Evolutionary conservation across 2,113 vertebrate genomes (phyloP).

Genomic region (Columba livia): DNA sequence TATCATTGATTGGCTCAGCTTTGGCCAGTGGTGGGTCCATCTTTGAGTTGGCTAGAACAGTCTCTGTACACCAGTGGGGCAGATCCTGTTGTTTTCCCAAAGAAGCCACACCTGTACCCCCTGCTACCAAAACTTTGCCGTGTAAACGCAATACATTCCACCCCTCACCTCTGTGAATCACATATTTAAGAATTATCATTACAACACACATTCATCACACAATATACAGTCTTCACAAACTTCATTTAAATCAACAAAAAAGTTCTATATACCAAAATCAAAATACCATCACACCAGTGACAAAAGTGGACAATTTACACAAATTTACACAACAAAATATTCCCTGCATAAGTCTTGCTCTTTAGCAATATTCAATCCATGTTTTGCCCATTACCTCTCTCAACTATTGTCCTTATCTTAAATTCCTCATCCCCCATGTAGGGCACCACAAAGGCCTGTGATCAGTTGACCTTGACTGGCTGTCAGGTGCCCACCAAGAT

Average conservation of each 20-base stretch:
- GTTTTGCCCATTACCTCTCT: no score
- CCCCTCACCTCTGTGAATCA: background rate
- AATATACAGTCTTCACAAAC: background rate
- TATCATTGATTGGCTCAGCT: background rate
- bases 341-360: no score
- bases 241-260: background rate
- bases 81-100: background rate
- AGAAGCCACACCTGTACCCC: background rate
- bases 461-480: background rate
- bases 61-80: background rate
- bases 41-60: background rate
- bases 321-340: no score
- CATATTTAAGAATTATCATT: background rate
- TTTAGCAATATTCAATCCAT: no score
- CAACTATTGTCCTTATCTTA: no score
- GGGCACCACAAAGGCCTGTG: background rate
- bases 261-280: no score
- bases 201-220: background rate
- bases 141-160: background rate
- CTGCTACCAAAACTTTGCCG: background rate
- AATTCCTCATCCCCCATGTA: background rate
- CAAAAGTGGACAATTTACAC: no score
- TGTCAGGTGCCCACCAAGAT: background rate
- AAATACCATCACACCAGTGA: no score
- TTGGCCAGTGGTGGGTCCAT: background rate